Evolutionary conservation across 1,140 invertebrate species (phyloP).

Genomic region (Sitophilus oryzae): DNA sequence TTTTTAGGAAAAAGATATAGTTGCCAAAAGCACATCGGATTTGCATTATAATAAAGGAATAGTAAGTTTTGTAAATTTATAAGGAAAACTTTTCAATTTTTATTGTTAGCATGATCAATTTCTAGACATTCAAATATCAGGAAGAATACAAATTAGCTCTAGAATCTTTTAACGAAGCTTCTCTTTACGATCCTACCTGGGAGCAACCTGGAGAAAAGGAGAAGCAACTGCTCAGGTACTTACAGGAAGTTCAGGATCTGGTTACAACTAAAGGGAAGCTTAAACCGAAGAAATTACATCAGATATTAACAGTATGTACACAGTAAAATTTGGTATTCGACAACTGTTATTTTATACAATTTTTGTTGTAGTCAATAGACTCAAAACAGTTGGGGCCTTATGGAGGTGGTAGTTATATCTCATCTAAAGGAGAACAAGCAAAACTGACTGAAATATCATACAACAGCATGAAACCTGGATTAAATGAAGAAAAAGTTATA

Average conservation of each 20-base stretch:
- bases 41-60: constrained; percentile 81
- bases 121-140: constrained; percentile 72
- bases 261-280: constrained; percentile 66
- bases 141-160: constrained; percentile 69
- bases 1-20: constrained; percentile 66
- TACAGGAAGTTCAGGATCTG: constrained; percentile 60
- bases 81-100: constrained; percentile 14
- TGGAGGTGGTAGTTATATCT: constrained; percentile 52
- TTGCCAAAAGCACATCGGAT: constrained; percentile 68
- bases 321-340: constrained; percentile 8
- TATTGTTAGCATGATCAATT: no score
- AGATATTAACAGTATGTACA: constrained; percentile 56
- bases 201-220: constrained; percentile 56
- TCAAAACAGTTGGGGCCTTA: constrained; percentile 58
- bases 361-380: constrained; percentile 50
- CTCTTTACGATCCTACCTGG: constrained; percentile 69
- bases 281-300: constrained; percentile 62
- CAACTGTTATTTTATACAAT: constrained; percentile 12
- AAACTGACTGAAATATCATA: constrained; percentile 50
- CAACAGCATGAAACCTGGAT: constrained; percentile 50
- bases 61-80: no score
- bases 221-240: constrained; percentile 58
- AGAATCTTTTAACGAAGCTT: constrained; percentile 60
- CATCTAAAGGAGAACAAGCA: constrained; percentile 47
- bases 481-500: constrained; percentile 64